Percentiles rank a stretch among this genome's conserved stretches.
Conservation (phyloP, 92 coral and sea anemone genomes). For the Micromussa lordhowensis region DNA sequence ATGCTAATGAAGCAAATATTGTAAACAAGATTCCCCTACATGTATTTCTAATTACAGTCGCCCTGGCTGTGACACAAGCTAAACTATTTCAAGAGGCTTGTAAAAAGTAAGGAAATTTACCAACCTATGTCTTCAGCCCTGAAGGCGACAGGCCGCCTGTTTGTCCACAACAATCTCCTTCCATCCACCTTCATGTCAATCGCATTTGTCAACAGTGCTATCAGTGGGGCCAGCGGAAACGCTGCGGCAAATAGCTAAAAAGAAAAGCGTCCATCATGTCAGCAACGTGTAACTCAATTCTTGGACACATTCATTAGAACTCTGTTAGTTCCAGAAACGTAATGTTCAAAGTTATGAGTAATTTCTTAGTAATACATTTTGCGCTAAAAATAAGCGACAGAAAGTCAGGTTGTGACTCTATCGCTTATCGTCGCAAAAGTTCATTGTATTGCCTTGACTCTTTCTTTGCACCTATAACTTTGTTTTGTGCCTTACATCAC, state of each 20-base stretch:
- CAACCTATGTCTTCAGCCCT: constrained; percentile 96
- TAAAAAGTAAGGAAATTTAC: not conserved
- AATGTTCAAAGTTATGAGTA: not conserved
- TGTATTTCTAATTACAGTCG: no score
- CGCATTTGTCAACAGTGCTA: constrained; percentile 91
- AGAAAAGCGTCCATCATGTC: not conserved
- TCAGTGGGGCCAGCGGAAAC: constrained; percentile 97
- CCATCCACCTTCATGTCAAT: constrained; percentile 95
- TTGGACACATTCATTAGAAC: not conserved
- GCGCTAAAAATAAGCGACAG: no score
- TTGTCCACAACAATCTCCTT: constrained; percentile 85
- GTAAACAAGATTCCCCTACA: no score
- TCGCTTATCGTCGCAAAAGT: no score
- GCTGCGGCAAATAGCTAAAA: constrained; percentile 96
- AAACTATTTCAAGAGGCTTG: not conserved
- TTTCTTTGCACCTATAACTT: no score
- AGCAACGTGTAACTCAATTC: not conserved
- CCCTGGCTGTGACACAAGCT: no score
- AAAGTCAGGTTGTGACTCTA: no score
- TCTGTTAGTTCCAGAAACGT: not conserved
- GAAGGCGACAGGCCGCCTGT: constrained; percentile 92
- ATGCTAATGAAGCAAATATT: no score
- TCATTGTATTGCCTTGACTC: no score
- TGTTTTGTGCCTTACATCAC: no score
- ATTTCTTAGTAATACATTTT: no score